phyloP scores from a whole-genome alignment of 2,113 vertebrate genomes.

The Rafetus swinhoei region DNA sequence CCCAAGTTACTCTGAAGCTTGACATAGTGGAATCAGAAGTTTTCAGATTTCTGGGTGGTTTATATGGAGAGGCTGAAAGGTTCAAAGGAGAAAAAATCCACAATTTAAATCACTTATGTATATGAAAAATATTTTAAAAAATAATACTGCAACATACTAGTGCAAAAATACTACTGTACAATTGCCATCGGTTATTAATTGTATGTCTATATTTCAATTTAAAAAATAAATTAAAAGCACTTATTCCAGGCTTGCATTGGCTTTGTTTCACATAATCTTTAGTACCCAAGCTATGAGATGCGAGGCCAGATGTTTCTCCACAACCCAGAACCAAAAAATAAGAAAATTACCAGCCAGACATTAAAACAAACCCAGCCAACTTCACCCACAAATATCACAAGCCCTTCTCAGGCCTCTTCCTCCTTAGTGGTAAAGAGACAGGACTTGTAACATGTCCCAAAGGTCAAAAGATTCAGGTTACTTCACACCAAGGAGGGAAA shows the following conservation, averaged over 20 bases:
- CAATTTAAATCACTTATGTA: background rate
- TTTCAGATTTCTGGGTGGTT: constrained; percentile 93
- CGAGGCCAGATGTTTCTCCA: background rate
- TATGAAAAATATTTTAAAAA: background rate
- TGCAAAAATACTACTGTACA: background rate
- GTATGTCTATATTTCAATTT: background rate
- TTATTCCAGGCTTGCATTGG: background rate
- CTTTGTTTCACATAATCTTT: background rate
- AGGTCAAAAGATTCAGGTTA: background rate
- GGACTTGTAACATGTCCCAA: background rate
- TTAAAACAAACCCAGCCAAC: background rate
- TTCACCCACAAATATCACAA: background rate
- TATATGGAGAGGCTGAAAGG: constrained; percentile 89
- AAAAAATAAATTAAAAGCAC: background rate
- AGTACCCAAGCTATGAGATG: background rate
- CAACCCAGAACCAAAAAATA: background rate
- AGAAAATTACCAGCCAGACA: background rate
- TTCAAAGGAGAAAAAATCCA: constrained; percentile 30
- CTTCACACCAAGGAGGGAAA: background rate
- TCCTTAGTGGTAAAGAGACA: background rate
- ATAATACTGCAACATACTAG: background rate
- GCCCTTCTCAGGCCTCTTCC: background rate
- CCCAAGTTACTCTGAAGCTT: constrained; percentile 96
- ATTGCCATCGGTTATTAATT: background rate
- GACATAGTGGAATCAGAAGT: constrained; percentile 93